Evolutionary conservation across 2,888 invertebrate genomes (phyloP).

Genomic region (Acronicta aceris): DNA sequence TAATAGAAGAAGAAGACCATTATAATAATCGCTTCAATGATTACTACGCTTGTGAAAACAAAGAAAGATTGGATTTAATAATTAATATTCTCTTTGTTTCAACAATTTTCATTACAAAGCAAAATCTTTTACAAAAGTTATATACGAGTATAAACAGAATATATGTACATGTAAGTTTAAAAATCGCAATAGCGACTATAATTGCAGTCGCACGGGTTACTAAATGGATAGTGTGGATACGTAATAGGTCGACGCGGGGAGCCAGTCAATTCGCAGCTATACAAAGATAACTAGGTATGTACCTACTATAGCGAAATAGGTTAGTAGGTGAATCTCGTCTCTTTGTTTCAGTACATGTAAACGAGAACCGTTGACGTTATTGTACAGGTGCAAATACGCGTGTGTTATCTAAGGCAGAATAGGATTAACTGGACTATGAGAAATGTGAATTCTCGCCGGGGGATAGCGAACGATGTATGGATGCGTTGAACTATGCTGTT

Average conservation of each 20-base stretch:
- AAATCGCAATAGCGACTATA: conserved; percentile 33
- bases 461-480: conserved; percentile 18
- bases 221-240: conserved; percentile 24
- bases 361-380: conserved; percentile 57
- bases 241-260: conserved; percentile 40
- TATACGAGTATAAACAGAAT: neutral
- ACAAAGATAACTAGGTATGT: conserved; percentile 38
- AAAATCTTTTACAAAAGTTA: neutral
- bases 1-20: too few species aligned
- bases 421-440: conserved; percentile 36
- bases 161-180: conserved; percentile 1
- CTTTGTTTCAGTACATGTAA: conserved; percentile 64
- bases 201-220: conserved; percentile 12
- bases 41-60: neutral
- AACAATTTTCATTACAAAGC: neutral
- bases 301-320: conserved; percentile 60
- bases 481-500: conserved; percentile 21
- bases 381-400: conserved; percentile 56
- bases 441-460: conserved; percentile 30
- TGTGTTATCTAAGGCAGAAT: conserved; percentile 34
- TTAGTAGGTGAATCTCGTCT: conserved; percentile 70
- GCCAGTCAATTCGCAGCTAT: conserved; percentile 61
- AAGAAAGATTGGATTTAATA: neutral
- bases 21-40: neutral
- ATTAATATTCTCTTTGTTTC: neutral